Evolutionary conservation across 2,797 vertebrate genomes (phyloP), one percentile per base, ranked within the genome.

Genomic region (Sphenopsis melanotis): DNA sequence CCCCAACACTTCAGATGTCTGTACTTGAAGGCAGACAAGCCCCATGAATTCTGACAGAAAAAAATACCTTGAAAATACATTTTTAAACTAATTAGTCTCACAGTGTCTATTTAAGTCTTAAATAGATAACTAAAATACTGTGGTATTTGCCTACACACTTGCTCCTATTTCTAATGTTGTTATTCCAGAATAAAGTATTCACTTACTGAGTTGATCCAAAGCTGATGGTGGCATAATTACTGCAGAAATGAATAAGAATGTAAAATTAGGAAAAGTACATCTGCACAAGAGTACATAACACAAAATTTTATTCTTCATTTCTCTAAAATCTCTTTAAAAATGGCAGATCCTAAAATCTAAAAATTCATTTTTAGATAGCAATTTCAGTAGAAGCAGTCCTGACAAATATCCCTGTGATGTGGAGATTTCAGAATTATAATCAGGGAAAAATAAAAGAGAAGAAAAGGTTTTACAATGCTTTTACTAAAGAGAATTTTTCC

Each of bases 141-240:
- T 13, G 3, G 14, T 24, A 49, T 57, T 64, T 66, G 27, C 42
- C 74, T 53, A 56, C 1, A 4, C 13, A 10, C 36, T 65, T 57
- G 14, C 9, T 89, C 5, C 4, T 30, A 44, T 71, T 78, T 85
- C 32, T 78, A 30, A 44, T 19, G 6, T 8, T 76, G 9, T 24
- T 82, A 66, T 26, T 36, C 8, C 55, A 59, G n/a, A 94, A 89
- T 24, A 81, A 88, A 66, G 85, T 23, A 84, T 97, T 42, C 41
- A 99, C 99, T 99, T 98, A 99, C 99, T 99, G 95, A 99, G 99
- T 95, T 99, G 99, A 98, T 99, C 99, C 60, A 99, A 98, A 83
- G 99, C 99, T 5, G 99, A 99, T 2, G 99, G 99, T 3, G 99
- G 99, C 99, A 99, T 99, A 94, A 99, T 99, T 89, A 99, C 99